A percentile compares a stretch with the other conserved stretches of the same genome.
Evolutionary conservation across 2,113 vertebrate genomes (phyloP).

Genomic region (Cephalopterus ornatus): DNA sequence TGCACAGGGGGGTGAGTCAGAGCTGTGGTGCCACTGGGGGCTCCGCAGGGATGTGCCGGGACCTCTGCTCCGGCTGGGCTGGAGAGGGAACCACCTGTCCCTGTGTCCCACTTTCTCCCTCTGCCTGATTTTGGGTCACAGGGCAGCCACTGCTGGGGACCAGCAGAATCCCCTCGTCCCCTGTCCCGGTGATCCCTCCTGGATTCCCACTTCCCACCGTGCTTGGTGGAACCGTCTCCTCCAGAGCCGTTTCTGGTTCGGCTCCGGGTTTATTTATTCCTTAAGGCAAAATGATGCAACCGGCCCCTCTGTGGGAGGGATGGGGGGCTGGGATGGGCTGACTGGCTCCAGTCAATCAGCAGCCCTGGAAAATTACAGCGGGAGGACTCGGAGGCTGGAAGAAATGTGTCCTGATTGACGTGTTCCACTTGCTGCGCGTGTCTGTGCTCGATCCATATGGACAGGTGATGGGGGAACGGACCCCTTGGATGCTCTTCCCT

Average conservation of each 20-base stretch:
- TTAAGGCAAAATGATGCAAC: slow-evolving; percentile 59
- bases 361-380: slow-evolving; percentile 49
- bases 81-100: neutral
- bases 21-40: neutral
- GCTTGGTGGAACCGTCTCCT: neutral
- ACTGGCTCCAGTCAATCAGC: slow-evolving; percentile 18
- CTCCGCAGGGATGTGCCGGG: accelerated
- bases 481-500: neutral
- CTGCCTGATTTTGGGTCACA: neutral
- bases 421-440: accelerated
- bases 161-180: neutral
- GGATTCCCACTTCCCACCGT: neutral
- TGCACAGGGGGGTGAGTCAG: neutral
- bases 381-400: neutral
- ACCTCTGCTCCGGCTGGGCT: neutral
- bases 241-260: neutral
- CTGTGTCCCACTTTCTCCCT: neutral
- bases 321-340: slow-evolving; percentile 45
- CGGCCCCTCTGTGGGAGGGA: slow-evolving; percentile 23
- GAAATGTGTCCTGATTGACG: neutral
- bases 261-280: slow-evolving; percentile 14
- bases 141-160: neutral
- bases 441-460: accelerated
- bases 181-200: neutral
- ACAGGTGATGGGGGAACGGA: neutral